Base-by-base conservation (phyloP, 2,888 invertebrate genomes). In the Drosophila austrosaltans region DNA sequence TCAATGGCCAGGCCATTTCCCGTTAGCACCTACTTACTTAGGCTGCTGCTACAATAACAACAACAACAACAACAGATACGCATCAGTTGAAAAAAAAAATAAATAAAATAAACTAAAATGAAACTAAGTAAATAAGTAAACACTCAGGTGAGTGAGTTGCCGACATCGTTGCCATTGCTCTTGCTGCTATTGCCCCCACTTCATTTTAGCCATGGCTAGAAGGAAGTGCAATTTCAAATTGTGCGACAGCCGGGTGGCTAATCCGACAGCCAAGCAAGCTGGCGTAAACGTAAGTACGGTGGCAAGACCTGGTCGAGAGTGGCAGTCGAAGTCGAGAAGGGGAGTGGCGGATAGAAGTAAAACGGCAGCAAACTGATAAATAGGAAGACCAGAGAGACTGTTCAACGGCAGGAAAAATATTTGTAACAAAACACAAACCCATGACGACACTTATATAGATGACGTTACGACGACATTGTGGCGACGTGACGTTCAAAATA, bases 1-100 rank as follows among this genome's bases (percentile, higher is more conserved):
- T 87, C 81, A 83, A 76, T 83, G 81, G 69, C 78, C 78, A 86
- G 78, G 69, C 83, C 78, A 87, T 86, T 82, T 87, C 78, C 82
- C 88, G 82, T 82, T 82, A 82, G 75, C 77, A 66, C 75, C 68
- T 75, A 53, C 48, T 48, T 48, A 48, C 48, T 48, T 25, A 25
- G 48, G 48, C 48, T 48, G 25, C 48, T 40, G 32, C 20, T 60
- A 70, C 81, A 22, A 30, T 61, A 65, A 65, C 72, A 71, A 10
- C 10, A 36, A 36, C 58, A 30, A 58, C 20, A 63, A 70, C 79
- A 22, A 30, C 71, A 65, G 63, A 83, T 88, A 88, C 89, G 87
- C 83, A 83, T 83, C 82, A 86, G 84, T 83, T 83, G 82, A 66
- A 48, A 69, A 25, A 48, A 36, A 36, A 36, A 36, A 36, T 36